A percentile compares a stretch with the other conserved stretches of the same genome.
Evolutionary conservation across 2,797 vertebrate species (phyloP).

Genomic region (Macroramphosus scolopax): DNA sequence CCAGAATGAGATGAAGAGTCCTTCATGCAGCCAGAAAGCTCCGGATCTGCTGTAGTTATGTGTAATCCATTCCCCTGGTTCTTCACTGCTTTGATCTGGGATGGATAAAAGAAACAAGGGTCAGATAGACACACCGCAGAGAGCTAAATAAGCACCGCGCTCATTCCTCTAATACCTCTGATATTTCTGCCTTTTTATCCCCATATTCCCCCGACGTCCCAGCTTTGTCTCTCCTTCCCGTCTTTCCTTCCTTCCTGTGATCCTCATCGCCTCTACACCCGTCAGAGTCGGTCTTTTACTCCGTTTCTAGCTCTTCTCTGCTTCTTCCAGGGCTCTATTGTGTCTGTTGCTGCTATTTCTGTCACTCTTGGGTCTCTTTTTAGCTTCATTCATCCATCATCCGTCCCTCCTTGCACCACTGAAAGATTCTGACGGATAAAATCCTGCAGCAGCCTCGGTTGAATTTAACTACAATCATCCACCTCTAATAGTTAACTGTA

Average conservation of each 20-base stretch:
- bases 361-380: background rate
- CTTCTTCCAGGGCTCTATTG: background rate
- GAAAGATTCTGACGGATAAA: constrained; percentile 21
- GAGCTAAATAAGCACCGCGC: constrained; percentile 20
- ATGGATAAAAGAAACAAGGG: constrained; percentile 39
- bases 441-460: constrained; percentile 9
- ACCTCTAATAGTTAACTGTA: constrained; percentile 12
- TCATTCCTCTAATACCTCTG: constrained; percentile 4
- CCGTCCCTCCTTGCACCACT: background rate
- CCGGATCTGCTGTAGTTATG: constrained; percentile 14
- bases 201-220: background rate
- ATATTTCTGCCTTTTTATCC: constrained; percentile 12
- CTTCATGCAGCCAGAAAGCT: constrained; percentile 23
- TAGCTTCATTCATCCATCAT: background rate
- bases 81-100: constrained; percentile 47
- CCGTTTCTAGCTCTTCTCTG: background rate
- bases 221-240: background rate
- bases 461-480: background rate
- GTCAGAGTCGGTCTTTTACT: too few species aligned
- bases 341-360: constrained; percentile 6
- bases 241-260: background rate
- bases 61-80: constrained; percentile 29
- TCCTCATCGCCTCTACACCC: background rate
- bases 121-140: constrained; percentile 26
- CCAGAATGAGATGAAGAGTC: constrained; percentile 20